Evolutionary conservation across 2,797 vertebrate genomes (phyloP).

Genomic region (Sus cebifrons): DNA sequence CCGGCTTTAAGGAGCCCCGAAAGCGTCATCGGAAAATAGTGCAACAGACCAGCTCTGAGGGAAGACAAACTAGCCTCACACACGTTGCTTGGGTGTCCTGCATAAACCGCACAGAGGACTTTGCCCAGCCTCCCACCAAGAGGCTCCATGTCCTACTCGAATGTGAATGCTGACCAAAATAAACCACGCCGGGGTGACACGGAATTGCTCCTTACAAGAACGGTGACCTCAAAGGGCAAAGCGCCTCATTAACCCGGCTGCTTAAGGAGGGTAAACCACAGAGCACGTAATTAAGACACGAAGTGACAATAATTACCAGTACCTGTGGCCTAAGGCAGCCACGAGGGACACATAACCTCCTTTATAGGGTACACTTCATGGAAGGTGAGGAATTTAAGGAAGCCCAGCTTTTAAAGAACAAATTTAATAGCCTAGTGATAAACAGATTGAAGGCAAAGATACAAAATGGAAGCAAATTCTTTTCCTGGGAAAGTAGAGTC

Average conservation of each 20-base stretch:
- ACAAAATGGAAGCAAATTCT: slow-evolving; percentile 22
- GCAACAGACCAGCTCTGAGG: fast-evolving
- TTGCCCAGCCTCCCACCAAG: not conserved
- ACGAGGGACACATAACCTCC: not conserved
- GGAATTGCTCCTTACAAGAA: not conserved
- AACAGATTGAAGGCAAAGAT: not conserved
- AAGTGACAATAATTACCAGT: slow-evolving; percentile 24
- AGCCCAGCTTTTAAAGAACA: not conserved
- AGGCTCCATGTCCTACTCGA: not conserved
- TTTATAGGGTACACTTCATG: not conserved
- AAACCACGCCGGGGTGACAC: not conserved
- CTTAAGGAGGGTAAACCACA: not conserved
- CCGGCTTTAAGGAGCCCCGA: not conserved
- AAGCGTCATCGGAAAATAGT: not conserved
- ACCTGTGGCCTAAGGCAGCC: not conserved
- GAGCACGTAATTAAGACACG: slow-evolving; percentile 22
- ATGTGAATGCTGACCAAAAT: not conserved
- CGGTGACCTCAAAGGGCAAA: not conserved
- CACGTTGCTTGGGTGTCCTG: fast-evolving
- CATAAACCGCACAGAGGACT: not conserved
- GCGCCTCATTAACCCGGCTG: not conserved
- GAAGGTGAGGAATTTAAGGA: not conserved
- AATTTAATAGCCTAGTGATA: slow-evolving; percentile 49
- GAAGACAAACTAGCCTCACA: fast-evolving
- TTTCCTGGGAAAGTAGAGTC: slow-evolving; percentile 14